Base-by-base conservation (phyloP, 2,113 vertebrate species). In the Cinclus mexicanus region DNA sequence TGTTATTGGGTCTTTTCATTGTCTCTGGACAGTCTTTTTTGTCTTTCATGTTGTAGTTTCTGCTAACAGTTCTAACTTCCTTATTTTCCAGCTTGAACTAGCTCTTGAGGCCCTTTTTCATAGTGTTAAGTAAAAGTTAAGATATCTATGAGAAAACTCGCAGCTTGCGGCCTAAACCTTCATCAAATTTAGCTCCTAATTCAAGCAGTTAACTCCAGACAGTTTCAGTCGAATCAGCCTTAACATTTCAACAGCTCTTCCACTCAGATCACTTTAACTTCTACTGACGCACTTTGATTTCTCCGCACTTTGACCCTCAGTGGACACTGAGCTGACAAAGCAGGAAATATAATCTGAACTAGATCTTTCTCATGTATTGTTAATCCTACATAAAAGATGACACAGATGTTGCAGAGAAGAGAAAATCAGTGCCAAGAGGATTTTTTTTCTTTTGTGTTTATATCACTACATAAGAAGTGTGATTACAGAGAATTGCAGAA, bases 321-420 rank as follows among this genome's bases (percentile, higher is more conserved):
- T n/a, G n/a, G n/a, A n/a, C n/a, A n/a, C 33, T 0, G 22, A 84
- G 60, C 16, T 84, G 69, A 63, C 3, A 0, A 89, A 88, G 70
- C 65, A 94, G 79, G 83, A 93, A 93, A 92, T 91, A 56, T 6
- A 85, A 93, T 64, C 79, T 79, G 50, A 95, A 92, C 91, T 68
- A 75, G 57, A 83, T 79, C 57, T 71, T 87, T 81, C 56, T n/a
- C 26, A 19, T 47, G 57, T 26, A 67, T 77, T 70, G 21, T 81
- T 94, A 91, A 83, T 55, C 35, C 69, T 42, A 75, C 85, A 79
- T 44, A 49, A 91, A 91, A 56, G 55, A 90, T 0, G 0, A 52
- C 42, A 91, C 24, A 65, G 80, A 80, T 37, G 4, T 57, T 86
- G n/a, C 44, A 68, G 89, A 90, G 20, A 74, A 52, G 28, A 63